Conservation (phyloP, 2,113 vertebrate species). For the Crotalus tigris region DNA sequence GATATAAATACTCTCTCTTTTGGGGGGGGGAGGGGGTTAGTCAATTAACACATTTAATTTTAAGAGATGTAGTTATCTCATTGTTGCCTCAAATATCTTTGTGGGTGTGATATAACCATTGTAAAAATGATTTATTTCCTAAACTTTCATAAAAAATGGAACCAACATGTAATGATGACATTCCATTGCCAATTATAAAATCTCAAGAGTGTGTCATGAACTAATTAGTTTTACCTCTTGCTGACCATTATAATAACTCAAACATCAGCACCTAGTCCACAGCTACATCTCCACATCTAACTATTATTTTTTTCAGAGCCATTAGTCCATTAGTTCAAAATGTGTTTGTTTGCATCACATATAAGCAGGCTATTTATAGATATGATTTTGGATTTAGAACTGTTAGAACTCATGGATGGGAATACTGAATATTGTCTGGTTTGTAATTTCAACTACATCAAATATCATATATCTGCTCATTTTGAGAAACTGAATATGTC, state of each 20-base stretch:
- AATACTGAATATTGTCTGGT: no score
- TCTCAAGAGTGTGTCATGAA: neutral
- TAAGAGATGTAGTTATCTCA: neutral
- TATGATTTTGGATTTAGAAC: no score
- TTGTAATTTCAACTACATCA: no score
- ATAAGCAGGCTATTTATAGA: neutral
- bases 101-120: neutral
- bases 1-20: neutral
- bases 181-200: neutral
- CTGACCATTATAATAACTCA: neutral
- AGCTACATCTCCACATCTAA: neutral
- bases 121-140: neutral
- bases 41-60: neutral
- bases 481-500: no score
- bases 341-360: neutral
- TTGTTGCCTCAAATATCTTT: neutral
- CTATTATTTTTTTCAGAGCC: neutral
- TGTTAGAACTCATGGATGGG: no score
- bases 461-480: no score
- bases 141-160: neutral
- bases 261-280: neutral
- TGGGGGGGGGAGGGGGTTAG: neutral
- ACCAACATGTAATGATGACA: neutral
- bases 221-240: neutral
- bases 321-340: neutral